Evolutionary conservation across 2,797 vertebrate species (phyloP), one percentile per base, ranked within the genome.

Genomic region (Gadopsis marmoratus): DNA sequence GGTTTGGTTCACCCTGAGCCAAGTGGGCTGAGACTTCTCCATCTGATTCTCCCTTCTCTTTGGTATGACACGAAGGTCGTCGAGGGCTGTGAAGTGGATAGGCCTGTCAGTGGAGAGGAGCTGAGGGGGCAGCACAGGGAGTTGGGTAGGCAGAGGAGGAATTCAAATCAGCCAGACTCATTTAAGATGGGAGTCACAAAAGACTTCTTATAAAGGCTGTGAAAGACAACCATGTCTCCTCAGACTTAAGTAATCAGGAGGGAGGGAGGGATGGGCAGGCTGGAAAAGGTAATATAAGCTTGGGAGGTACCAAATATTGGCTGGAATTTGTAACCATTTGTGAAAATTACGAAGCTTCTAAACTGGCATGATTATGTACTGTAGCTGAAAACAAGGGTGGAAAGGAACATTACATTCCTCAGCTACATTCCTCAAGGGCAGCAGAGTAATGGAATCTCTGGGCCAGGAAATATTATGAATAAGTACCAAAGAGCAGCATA

Each of bases 61-160:
- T 55, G 45, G 61, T 73, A 23, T 84, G 88, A 92, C 76, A 71
- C 60, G 67, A 85, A 91, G 88, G 86, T 89, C 47, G 26, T 56
- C 4, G 48, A 37, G 10, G 74, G 69, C 86, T 86, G 80, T 79
- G 80, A 87, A 85, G 88, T 80, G 88, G 81, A 88, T 82, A 82
- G 81, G 62, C 72, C 84, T 91, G 89, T 90, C 90, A 89, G 84
- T 0, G 19, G 60, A 65, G 43, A 60, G 75, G 55, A 86, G 80
- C 73, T 35, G 78, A 45, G 72, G 74, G 72, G 81, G 76, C 80
- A 79, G 75, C 60, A 4, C 35, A 43, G 79, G 74, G 84, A 86
- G 75, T 51, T 26, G 13, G 51, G 47, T 43, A 58, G 55, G 76
- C 82, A 45, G 45, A 48, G 64, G 45, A 84, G 61, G 86, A 93